Evolutionary conservation across 1,140 invertebrate species (phyloP), one percentile per base, ranked within the genome.

Genomic region (Parasteatoda tepidariorum): DNA sequence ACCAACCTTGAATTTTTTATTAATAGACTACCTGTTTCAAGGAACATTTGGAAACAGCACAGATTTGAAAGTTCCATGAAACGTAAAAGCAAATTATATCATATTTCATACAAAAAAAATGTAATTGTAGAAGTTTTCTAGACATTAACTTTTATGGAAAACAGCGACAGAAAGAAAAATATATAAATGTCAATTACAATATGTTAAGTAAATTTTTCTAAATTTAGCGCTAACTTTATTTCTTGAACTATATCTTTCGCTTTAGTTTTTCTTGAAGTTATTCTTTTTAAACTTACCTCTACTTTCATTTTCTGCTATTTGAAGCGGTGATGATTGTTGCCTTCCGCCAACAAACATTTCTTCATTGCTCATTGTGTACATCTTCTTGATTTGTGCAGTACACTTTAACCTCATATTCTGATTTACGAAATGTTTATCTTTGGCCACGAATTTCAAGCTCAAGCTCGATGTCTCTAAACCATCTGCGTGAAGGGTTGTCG

Each of bases 341-440:
- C 70, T 48, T 2, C 93, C 92, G 33, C 93, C 93, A 84, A 94
- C 92, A 9, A 95, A 93, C 86, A 93, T 94, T 86, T 95, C 94
- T 88, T 96, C 94, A 86, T 95, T 95, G 87, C 93, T 95, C 83
- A 93, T 91, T 91, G 92, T 93, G 89, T 95, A 95, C 0, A 95
- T 91, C 0, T 93, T 93, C 0, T 93, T 94, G 87, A 96, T 95
- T 41, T 93, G 95, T 7, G 95, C 95, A 86, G 95, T 91, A 90
- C 95, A 96, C 91, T 95, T 95, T 57, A 96, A 90, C 88, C 95
- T 95, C 89, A 96, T 92, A 87, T 95, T 94, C 85, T 94, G 94
- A 82, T 92, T 92, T 28, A 86, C 84, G 88, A 96, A 95, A 88
- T 96, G 95, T 86, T 92, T 93, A 15, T 91, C 90, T 73, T 92